phyloP scores from a whole-genome alignment of 2,113 vertebrate species.

The Lepus timidus region DNA sequence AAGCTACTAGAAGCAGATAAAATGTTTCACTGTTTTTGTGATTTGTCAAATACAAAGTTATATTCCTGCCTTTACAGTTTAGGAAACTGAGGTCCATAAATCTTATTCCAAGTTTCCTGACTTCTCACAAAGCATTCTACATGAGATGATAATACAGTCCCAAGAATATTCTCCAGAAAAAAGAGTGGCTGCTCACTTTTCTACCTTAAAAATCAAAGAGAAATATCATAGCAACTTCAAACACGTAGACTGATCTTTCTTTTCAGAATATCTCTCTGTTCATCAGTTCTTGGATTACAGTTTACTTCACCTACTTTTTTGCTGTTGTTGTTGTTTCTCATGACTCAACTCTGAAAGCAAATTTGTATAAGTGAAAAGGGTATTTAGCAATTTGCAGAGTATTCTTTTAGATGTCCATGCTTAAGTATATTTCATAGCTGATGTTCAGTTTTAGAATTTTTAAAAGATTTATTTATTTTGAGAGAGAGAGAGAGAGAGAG shows the following conservation, averaged over 20 bases:
- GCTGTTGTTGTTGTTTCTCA: conserved; percentile 28
- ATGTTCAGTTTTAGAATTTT: conserved; percentile 20
- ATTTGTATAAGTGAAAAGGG: conserved; percentile 7
- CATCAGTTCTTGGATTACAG: neutral
- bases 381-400: conserved; percentile 11
- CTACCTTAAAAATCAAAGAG: neutral
- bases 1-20: neutral
- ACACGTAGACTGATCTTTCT: neutral
- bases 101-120: conserved; percentile 8
- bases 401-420: conserved; percentile 29
- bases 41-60: conserved; percentile 9
- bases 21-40: neutral
- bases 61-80: neutral
- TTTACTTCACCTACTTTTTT: neutral
- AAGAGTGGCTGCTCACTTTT: neutral
- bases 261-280: neutral
- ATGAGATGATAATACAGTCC: neutral
- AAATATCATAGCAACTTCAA: neutral
- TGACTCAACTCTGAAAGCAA: conserved; percentile 6
- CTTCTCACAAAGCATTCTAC: neutral
- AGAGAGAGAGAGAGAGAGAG: too few species aligned
- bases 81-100: neutral
- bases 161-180: neutral
- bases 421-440: conserved; percentile 11
- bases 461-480: too few species aligned